Evolutionary conservation across 2,113 vertebrate genomes (phyloP).

Genomic region (Zosterops lateralis): DNA sequence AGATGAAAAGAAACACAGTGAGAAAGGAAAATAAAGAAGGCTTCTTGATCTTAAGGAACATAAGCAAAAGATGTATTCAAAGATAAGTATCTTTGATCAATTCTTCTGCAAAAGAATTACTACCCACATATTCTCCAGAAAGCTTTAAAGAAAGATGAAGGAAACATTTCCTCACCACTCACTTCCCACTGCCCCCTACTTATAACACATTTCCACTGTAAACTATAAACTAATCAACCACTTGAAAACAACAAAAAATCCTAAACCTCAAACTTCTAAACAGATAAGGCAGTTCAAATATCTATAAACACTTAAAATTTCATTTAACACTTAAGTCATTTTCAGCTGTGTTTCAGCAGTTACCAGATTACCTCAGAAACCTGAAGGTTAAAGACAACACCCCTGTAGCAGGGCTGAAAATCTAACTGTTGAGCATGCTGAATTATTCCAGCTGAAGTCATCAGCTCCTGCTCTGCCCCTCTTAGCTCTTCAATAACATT

Average conservation of each 20-base stretch:
- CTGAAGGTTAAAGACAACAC: background rate
- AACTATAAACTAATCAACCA: background rate
- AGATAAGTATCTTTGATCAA: background rate
- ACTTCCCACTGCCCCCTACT: background rate
- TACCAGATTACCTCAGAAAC: background rate
- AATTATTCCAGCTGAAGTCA: constrained; percentile 25
- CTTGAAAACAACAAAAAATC: background rate
- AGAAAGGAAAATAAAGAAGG: background rate
- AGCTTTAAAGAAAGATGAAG: background rate
- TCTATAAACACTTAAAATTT: background rate
- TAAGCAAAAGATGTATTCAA: background rate
- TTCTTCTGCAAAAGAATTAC: background rate
- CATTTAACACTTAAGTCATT: background rate
- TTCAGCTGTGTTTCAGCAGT: background rate
- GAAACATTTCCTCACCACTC: background rate
- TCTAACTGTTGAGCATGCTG: background rate
- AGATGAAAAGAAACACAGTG: background rate
- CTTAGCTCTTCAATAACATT: background rate
- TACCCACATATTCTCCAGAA: background rate
- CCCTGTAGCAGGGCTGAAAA: background rate
- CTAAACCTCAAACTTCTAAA: background rate
- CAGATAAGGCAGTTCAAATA: background rate
- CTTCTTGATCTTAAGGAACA: background rate
- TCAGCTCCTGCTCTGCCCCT: background rate
- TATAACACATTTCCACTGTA: background rate